phyloP scores from a whole-genome alignment of 2,113 vertebrate species.

The Acanthisitta chloris region DNA sequence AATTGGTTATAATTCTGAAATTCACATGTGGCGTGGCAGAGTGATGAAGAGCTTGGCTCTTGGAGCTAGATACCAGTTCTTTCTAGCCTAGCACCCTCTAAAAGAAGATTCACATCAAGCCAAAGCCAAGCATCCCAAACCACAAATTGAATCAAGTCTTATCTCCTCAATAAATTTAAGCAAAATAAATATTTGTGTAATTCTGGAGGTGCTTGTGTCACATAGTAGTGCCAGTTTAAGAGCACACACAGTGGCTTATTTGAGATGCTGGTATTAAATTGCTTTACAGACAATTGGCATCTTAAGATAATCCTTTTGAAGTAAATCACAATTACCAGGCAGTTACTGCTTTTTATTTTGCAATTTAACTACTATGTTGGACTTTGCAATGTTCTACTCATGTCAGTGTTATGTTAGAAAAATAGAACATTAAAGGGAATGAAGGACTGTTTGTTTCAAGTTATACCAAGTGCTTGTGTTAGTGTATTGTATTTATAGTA shows the following conservation, averaged over 20 bases:
- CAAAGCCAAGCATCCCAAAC: not conserved
- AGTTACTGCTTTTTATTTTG: not conserved
- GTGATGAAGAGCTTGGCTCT: not conserved
- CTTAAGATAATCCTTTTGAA: not conserved
- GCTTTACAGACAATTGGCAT: not conserved
- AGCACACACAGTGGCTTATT: not conserved
- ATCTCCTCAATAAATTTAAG: not conserved
- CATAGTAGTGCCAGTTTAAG: not conserved
- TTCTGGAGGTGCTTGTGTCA: not conserved
- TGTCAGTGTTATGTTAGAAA: not conserved
- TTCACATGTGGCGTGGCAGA: not conserved
- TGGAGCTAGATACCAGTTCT: not conserved
- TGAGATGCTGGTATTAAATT: not conserved
- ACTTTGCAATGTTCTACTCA: not conserved
- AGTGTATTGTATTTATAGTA: not conserved
- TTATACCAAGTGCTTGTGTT: fast-evolving
- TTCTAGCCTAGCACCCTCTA: not conserved
- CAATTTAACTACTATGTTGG: not conserved
- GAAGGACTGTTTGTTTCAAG: not conserved
- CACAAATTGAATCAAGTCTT: not conserved
- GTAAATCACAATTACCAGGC: not conserved
- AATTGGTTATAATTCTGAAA: not conserved
- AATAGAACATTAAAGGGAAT: not conserved
- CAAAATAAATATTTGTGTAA: not conserved
- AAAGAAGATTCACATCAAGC: not conserved